Percentiles rank a stretch among this genome's conserved stretches.
Evolutionary conservation across 2,888 invertebrate species (phyloP).

Genomic region (Periphyllus acericola): DNA sequence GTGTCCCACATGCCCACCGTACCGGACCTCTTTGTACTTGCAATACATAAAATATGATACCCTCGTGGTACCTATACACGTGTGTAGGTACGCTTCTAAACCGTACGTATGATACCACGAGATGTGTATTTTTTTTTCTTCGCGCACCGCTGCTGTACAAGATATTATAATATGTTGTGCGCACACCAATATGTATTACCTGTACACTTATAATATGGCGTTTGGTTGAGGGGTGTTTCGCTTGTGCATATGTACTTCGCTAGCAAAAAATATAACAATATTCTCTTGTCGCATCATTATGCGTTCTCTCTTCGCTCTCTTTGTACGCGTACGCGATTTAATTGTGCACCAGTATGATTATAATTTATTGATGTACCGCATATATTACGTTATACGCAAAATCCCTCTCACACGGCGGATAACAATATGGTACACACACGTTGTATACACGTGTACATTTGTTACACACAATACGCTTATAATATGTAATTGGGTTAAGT

Average conservation of each 20-base stretch:
- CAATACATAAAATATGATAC: background rate
- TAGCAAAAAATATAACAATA: background rate
- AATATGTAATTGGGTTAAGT: constrained; percentile 52
- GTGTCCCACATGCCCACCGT: background rate
- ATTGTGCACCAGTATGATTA: background rate
- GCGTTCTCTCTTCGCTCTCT: background rate
- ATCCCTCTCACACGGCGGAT: background rate
- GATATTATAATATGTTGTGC: no score
- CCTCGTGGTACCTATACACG: background rate
- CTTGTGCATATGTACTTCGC: constrained; percentile 6
- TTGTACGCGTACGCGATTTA: background rate
- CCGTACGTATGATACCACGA: background rate
- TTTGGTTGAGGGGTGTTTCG: constrained; percentile 60
- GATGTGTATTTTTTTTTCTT: background rate
- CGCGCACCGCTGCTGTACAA: background rate
- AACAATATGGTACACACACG: background rate
- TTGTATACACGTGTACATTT: background rate
- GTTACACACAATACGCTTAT: background rate
- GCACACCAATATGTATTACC: background rate
- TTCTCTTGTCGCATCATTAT: background rate
- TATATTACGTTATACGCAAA: background rate
- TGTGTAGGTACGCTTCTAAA: background rate
- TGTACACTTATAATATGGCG: constrained; percentile 32
- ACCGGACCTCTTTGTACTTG: background rate
- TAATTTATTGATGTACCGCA: background rate